These are phyloP conservation scores for Laticauda colubrina DNA, from an alignment of 2,113 vertebrate genomes.

Conservation along the genomic window DNA sequence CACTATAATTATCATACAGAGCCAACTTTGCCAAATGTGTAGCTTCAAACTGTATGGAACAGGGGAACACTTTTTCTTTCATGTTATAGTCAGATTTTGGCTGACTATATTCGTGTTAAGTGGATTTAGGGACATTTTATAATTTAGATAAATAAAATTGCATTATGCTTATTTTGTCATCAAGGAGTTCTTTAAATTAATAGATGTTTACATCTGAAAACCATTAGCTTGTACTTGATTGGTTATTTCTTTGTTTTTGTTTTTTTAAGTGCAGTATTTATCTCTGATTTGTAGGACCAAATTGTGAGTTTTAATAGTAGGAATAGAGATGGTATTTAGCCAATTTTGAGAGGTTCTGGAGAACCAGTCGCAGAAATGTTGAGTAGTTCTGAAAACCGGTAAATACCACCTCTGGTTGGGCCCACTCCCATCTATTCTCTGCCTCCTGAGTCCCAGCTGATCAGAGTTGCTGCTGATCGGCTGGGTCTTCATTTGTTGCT, in stretches of 20 bases:
- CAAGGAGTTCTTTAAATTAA: neutral
- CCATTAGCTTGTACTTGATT: neutral
- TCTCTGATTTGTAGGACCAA: neutral
- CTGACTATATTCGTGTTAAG: neutral
- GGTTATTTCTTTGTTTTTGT: neutral
- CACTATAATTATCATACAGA: constrained; percentile 2
- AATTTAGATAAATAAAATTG: neutral
- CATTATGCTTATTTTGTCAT: neutral
- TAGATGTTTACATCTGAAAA: neutral
- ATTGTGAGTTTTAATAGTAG: neutral
- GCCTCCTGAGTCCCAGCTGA: too few species aligned
- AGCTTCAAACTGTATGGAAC: neutral
- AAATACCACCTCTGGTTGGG: too few species aligned
- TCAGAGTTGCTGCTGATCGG: too few species aligned
- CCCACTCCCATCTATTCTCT: too few species aligned
- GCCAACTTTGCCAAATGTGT: neutral
- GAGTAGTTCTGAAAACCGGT: too few species aligned
- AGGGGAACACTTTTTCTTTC: neutral
- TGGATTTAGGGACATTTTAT: neutral
- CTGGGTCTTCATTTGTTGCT: too few species aligned
- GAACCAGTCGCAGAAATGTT: too few species aligned
- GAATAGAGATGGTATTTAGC: too few species aligned
- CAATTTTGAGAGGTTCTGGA: too few species aligned
- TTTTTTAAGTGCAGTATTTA: neutral
- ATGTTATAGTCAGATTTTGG: neutral